Evolutionary conservation across 2,797 vertebrate species (phyloP).

Genomic region (Triplophysa yarkandensis): DNA sequence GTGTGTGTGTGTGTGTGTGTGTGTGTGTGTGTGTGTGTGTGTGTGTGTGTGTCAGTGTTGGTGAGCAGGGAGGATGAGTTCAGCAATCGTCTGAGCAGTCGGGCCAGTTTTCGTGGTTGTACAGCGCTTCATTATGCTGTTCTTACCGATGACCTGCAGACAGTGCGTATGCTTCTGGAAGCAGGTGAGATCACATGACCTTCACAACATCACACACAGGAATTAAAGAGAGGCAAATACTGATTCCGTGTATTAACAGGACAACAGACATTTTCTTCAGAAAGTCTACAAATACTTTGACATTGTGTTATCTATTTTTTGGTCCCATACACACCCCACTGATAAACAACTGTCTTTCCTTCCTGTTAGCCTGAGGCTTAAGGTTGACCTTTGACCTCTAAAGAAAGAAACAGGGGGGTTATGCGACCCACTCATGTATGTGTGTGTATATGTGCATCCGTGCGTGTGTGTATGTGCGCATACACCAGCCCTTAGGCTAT

Average conservation of each 20-base stretch:
- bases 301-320: background rate
- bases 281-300: background rate
- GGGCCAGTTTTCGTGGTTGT: constrained; percentile 90
- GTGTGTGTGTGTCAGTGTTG: constrained; percentile 75
- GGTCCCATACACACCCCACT: background rate
- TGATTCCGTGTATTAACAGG: no score
- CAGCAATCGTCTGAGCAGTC: constrained; percentile 88
- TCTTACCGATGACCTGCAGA: constrained; percentile 83
- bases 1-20: no score
- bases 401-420: constrained; percentile 22
- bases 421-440: constrained; percentile 20
- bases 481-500: no score
- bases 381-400: constrained; percentile 43
- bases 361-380: constrained; percentile 32
- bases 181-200: constrained; percentile 68
- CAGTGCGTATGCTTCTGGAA: constrained; percentile 82
- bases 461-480: background rate
- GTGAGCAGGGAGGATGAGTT: constrained; percentile 95
- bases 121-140: constrained; percentile 91
- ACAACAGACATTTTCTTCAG: background rate
- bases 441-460: constrained; percentile 30
- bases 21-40: background rate
- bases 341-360: background rate
- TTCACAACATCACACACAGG: constrained; percentile 33
- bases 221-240: no score